Conservation (phyloP, 2,797 vertebrate genomes). For the Sardinella longiceps region DNA sequence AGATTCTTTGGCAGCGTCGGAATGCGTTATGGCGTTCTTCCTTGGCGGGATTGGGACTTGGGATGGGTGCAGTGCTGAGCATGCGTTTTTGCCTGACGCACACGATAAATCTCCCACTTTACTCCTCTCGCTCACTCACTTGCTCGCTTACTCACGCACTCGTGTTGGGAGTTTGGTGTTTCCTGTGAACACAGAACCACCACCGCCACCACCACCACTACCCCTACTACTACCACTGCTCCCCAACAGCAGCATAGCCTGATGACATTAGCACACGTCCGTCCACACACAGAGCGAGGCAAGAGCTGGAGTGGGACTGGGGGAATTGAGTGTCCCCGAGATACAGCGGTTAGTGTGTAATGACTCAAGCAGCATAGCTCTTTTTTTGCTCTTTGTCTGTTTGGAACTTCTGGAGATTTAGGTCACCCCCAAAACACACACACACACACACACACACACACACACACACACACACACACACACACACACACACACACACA, state of each 20-base stretch:
- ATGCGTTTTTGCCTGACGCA: not conserved
- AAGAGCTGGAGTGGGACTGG: not conserved
- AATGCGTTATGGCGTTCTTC: not conserved
- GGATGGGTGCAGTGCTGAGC: not conserved
- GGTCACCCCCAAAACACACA: not conserved
- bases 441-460: not conserved
- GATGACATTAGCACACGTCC: conserved; percentile 54
- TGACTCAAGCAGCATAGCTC: not conserved
- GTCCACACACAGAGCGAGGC: not conserved
- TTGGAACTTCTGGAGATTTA: not conserved
- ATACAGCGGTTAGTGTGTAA: not conserved
- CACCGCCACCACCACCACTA: not conserved
- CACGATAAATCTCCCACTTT: not conserved
- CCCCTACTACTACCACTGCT: not conserved
- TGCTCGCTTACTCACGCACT: not conserved
- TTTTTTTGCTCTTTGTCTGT: not conserved
- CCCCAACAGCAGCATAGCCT: conserved; percentile 14
- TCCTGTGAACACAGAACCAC: not conserved
- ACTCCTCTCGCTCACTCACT: no score
- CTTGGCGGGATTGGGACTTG: not conserved
- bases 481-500: not conserved
- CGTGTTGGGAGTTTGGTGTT: not conserved
- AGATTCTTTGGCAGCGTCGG: not conserved
- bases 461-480: not conserved
- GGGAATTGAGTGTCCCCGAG: not conserved